Evolutionary conservation across 2,113 vertebrate species (phyloP), one percentile per base, ranked within the genome.

Genomic region (Pluvianellus socialis): DNA sequence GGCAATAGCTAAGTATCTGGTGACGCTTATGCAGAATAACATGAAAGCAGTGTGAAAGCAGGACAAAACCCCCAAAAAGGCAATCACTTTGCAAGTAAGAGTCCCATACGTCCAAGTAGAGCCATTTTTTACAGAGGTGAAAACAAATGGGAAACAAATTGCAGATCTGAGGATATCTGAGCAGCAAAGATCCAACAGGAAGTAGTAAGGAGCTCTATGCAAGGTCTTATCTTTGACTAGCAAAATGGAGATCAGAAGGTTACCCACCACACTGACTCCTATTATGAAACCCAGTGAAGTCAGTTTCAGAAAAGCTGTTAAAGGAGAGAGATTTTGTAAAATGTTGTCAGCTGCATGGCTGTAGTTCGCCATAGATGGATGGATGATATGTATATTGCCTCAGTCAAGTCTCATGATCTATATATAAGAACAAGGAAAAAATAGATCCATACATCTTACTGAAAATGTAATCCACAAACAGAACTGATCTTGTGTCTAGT

Each of bases 301-400:
- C 99, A 99, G 98, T 99, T 99, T 99, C 98, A 99, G 99, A 98
- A 99, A 99, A 79, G 99, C 99, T 98, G 99, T 99, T 96, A 99
- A 99, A 98, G 99, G 99, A 98, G 99, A 99, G 96, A 99, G 99
- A 99, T 99, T 99, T 98, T 99, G 99, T 98, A 99, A 99, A 99
- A 99, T 99, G 99, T 99, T 99, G 99, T 99, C 99, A 98, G 99
- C 99, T 99, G 99, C 99, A 99, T 99, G 99, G 99, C 99, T 99
- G 99, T 99, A 99, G 99, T 99, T 99, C 99, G 99, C 99, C 99
- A 99, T 99, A 99, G 99, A 99, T 99, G 98, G 99, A 99, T 99
- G 99, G 99, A 99, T 98, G 99, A 99, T 99, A 99, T 99, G 99
- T 98, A 98, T 98, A 98, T 98, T 99, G 98, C 99, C 98, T 99